Percentiles rank a stretch among this genome's conserved stretches.
Evolutionary conservation across 2,113 vertebrate genomes (phyloP).

Genomic region (Fulmarus glacialis): DNA sequence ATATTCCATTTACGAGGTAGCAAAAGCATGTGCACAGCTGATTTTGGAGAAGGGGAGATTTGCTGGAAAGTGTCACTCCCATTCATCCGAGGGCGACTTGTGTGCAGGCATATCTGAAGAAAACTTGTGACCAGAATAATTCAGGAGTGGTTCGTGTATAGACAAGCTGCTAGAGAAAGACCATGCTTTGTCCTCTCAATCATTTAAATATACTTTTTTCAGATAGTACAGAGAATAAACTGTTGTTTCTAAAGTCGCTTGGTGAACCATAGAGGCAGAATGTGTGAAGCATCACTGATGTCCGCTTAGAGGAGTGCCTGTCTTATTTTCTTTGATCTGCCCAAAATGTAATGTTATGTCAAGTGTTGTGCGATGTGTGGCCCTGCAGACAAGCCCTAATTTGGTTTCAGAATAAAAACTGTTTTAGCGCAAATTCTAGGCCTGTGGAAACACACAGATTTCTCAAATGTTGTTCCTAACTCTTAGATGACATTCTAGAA

Average conservation of each 20-base stretch:
- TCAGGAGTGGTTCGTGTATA: not conserved
- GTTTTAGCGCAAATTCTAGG: not conserved
- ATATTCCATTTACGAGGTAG: not conserved
- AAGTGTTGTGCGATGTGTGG: no score
- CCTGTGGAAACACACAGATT: not conserved
- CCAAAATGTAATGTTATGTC: not conserved
- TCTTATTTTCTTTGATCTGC: not conserved
- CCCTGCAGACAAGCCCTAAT: not conserved
- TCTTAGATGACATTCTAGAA: not conserved
- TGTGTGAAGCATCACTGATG: not conserved
- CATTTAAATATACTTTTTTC: not conserved
- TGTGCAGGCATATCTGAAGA: not conserved
- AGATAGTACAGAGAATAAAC: not conserved
- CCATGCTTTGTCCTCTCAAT: not conserved
- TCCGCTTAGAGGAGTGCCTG: not conserved
- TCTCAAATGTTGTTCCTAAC: not conserved
- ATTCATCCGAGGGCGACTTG: accelerated
- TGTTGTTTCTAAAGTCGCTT: not conserved
- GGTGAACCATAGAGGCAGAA: not conserved
- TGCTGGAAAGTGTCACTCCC: accelerated
- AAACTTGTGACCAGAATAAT: not conserved
- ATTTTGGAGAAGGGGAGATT: not conserved
- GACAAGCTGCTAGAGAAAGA: not conserved
- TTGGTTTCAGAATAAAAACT: not conserved
- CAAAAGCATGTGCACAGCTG: not conserved